Conservation (phyloP, 2,888 invertebrate species). For the Tachina lurida region DNA sequence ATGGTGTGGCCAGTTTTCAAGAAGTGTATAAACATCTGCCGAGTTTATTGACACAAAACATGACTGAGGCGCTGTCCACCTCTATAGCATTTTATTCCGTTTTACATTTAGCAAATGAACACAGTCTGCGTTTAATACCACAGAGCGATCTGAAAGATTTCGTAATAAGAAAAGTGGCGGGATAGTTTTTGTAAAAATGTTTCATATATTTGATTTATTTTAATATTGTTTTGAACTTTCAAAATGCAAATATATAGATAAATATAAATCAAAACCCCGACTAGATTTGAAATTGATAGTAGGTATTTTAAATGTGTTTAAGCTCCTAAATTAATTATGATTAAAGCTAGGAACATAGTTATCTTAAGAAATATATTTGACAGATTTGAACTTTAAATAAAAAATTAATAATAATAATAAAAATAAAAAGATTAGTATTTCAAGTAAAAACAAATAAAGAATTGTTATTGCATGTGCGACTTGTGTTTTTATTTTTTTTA, state of each 20-base stretch:
- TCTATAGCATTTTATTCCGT: constrained; percentile 91
- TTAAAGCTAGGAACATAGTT: constrained; percentile 12
- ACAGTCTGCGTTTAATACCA: constrained; percentile 85
- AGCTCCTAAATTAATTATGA: constrained; percentile 41
- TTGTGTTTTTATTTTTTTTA: constrained; percentile 1
- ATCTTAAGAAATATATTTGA: constrained; percentile 28
- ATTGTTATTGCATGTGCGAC: background rate
- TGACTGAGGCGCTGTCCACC: constrained; percentile 89
- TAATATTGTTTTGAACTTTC: constrained; percentile 62
- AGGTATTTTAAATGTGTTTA: constrained; percentile 54
- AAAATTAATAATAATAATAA: background rate
- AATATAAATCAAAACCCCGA: constrained; percentile 26
- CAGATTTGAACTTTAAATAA: constrained; percentile 21
- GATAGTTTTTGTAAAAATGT: constrained; percentile 34
- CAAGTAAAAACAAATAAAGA: background rate
- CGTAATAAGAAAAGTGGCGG: constrained; percentile 79
- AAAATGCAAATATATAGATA: constrained; percentile 51
- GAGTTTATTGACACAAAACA: constrained; percentile 84
- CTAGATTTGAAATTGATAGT: constrained; percentile 56
- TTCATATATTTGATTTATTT: constrained; percentile 26
- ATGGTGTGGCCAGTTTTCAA: constrained; percentile 84
- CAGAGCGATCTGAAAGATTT: constrained; percentile 85
- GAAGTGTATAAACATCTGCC: constrained; percentile 86
- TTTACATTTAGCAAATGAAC: constrained; percentile 93
- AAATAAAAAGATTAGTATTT: background rate